Evolutionary conservation across 2,797 vertebrate species (phyloP), one percentile per base, ranked within the genome.

Genomic region (Monodelphis domestica): DNA sequence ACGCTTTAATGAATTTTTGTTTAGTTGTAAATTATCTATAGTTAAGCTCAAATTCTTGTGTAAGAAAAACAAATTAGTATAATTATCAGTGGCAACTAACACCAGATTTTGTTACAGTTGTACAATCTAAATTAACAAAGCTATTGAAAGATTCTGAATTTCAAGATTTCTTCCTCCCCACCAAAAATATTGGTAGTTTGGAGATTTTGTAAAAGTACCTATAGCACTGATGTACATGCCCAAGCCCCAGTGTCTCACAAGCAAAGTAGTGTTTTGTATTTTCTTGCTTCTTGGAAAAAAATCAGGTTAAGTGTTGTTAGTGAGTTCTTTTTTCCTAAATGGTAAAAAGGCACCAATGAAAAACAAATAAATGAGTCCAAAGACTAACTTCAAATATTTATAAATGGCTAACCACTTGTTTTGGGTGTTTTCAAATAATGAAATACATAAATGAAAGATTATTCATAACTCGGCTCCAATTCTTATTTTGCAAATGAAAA

Each of bases 101-200:
- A 90, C 54, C 21, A 95, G 21, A n/a, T 88, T 91, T 56, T 54
- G 29, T 91, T 50, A 17, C 2, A 26, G 57, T 87, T 33, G 90
- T 53, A 94, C 55, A 63, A n/a, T 21, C 84, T 78, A 88, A 87
- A 56, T 88, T 92, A 89, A 94, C 54, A 88, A 95, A 88, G 45
- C 91, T 50, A 90, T 5, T 59, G 54, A 38, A 78, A 92, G n/a
- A 93, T 78, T 95, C 87, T 93, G 92, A 88, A 92, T 91, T 63
- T 33, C 91, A 88, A 91, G 56, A 53, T 93, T 0, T 88, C 6
- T 10, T 94, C 7, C 21, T 45, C 50, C 3, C 38, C 24, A 45
- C 38, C 29, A 54, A 95, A 89, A 24, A 54, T 93, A 45, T 84
- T 4, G 54, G 38, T 54, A 17, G 33, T 89, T 92, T 88, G 89